phyloP scores from a whole-genome alignment of 1,140 invertebrate genomes.

The Ptiloglossa arizonensis region DNA sequence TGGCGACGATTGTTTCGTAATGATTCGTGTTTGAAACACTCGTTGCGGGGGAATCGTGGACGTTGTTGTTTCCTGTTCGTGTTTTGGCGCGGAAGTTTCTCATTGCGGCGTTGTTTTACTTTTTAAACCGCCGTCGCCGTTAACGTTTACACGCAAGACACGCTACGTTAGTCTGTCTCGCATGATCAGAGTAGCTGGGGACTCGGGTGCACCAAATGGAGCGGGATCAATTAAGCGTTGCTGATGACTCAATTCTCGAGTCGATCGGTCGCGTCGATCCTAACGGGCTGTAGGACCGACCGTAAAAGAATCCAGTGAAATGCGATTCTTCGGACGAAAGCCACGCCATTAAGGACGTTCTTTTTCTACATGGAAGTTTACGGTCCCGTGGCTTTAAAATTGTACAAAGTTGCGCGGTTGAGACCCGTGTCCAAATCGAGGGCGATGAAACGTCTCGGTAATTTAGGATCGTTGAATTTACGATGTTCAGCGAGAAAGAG shows the following conservation, averaged over 20 bases:
- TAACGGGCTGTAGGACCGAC: background rate
- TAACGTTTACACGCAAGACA: conserved; percentile 14
- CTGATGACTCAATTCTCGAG: conserved; percentile 35
- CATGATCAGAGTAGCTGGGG: background rate
- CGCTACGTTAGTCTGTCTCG: background rate
- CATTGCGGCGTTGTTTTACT: background rate
- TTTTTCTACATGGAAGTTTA: background rate
- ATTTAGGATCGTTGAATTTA: too few species aligned
- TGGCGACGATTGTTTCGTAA: too few species aligned
- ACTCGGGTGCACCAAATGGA: background rate
- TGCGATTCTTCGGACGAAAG: conserved; percentile 16
- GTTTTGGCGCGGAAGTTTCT: background rate
- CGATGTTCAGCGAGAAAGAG: too few species aligned
- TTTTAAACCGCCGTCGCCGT: background rate
- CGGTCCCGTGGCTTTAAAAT: background rate
- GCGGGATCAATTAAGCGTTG: conserved; percentile 34
- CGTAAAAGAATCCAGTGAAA: conserved; percentile 25
- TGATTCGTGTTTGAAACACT: too few species aligned
- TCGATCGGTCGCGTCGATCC: conserved; percentile 15
- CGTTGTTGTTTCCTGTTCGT: too few species aligned
- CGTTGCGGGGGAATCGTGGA: too few species aligned
- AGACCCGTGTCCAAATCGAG: background rate
- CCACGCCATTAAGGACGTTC: conserved; percentile 4
- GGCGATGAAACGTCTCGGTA: background rate
- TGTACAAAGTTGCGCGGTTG: background rate